Base-by-base conservation (phyloP, 2,888 invertebrate genomes). In the Tetanocera ferruginea region DNA sequence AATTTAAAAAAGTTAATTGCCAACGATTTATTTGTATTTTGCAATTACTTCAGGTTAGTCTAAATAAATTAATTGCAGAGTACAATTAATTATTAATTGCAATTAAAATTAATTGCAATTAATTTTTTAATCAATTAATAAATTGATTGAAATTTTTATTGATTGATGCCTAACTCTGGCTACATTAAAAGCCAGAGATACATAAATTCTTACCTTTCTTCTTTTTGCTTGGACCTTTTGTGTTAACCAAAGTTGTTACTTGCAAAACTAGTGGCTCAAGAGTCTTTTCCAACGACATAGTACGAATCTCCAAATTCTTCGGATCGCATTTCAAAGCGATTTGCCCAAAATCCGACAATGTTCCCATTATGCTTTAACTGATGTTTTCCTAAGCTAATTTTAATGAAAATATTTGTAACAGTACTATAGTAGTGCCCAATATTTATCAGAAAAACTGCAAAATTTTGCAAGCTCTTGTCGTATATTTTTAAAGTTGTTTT, bases 281-380 rank as follows among this genome's bases (percentile, higher is more conserved):
- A 0, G 98, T 98, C 84, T 97, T 95, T 89, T 99, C 98, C 83
- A 99, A 98, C 0, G 98, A 98, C 93, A 97, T 97, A 76, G 98
- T 98, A 49, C 97, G 93, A 83, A 99, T 98, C 92, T 99, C 98
- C 88, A 99, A 91, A 91, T 98, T 98, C 89, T 98, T 97, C 57
- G 97, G 97, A 90, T 97, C 97, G 97, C 97, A 97, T 92, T 97
- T 97, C 80, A 97, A 91, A 2, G 89, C 89, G 49, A 90, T 88
- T 83, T 89, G 89, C 8, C 90, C 89, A 81, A 90, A 90, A 85
- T 90, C 90, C 14, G 89, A 83, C 9, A 87, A 82, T 78, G 87
- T 86, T 69, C 86, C 86, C 87, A 87, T 87, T 83, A 60, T 69
- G 52, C 23, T 57, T 66, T 52, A n/a, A 23, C n/a, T 55, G 6